A percentile compares a stretch with the other conserved stretches of the same genome.
These are phyloP conservation scores for Manacus vitellinus DNA, from an alignment of 2,113 vertebrate species.

Conservation along the genomic window DNA sequence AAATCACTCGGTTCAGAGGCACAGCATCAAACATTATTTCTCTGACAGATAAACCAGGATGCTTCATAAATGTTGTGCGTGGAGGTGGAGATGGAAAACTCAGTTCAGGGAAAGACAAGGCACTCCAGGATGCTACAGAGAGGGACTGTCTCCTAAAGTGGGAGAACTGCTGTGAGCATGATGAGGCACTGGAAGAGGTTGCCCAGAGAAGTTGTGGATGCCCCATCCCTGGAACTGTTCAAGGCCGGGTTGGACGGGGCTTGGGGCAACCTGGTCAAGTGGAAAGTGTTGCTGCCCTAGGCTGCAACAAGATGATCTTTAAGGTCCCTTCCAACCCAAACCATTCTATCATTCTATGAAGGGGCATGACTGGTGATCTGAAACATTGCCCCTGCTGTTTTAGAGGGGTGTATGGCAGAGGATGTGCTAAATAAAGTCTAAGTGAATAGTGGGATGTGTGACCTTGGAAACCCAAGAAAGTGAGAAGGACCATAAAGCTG, in stretches of 20 bases:
- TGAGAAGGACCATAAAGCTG: not conserved
- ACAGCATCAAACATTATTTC: not conserved
- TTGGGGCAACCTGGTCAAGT: not conserved
- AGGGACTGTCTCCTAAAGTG: not conserved
- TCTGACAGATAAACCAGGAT: not conserved
- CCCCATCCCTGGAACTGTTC: not conserved
- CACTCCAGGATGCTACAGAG: not conserved
- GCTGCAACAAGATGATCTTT: not conserved
- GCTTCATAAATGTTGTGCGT: not conserved
- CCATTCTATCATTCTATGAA: not conserved
- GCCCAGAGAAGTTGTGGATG: not conserved
- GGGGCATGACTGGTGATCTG: not conserved
- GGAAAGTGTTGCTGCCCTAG: not conserved
- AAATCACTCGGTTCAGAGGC: slow-evolving; percentile 16
- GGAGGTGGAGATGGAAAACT: not conserved
- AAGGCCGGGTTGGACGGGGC: not conserved
- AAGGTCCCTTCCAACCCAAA: not conserved
- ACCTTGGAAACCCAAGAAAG: not conserved
- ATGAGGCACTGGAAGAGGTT: not conserved
- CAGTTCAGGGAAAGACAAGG: not conserved
- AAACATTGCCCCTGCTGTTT: not conserved
- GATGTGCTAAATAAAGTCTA: not conserved
- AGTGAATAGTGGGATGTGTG: not conserved
- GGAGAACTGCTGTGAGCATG: not conserved
- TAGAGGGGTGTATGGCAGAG: not conserved